Evolutionary conservation across 2,113 vertebrate species (phyloP).

Genomic region (Gasterosteus aculeatus): DNA sequence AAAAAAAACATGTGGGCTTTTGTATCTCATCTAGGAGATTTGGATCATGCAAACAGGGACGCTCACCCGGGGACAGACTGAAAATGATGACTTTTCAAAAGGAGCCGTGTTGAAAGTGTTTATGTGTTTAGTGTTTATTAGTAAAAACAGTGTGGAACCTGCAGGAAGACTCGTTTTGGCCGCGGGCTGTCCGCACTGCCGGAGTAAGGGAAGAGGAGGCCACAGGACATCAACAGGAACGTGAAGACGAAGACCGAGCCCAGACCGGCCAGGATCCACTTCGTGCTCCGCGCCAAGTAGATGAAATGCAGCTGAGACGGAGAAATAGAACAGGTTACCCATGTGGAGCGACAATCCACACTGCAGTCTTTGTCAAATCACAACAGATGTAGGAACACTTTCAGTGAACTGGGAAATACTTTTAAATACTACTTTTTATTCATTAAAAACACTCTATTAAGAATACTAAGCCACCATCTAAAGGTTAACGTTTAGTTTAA

Average conservation of each 20-base stretch:
- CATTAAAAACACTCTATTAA: no score
- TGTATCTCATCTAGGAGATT: not conserved
- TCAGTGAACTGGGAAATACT: no score
- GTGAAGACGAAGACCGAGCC: conserved; percentile 81
- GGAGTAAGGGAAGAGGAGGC: conserved; percentile 92
- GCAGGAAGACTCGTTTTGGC: conserved; percentile 92
- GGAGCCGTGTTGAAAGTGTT: not conserved
- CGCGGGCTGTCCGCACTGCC: conserved; percentile 84
- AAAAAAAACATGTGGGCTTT: not conserved
- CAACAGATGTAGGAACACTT: no score
- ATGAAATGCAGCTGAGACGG: conserved; percentile 90
- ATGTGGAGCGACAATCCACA: not conserved
- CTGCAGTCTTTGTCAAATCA: not conserved
- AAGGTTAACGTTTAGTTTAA: no score
- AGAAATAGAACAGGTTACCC: not conserved
- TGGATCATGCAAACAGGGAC: not conserved
- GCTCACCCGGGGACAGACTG: not conserved
- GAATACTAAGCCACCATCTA: no score
- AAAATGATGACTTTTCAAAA: not conserved
- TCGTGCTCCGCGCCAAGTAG: conserved; percentile 90
- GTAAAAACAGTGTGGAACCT: conserved; percentile 79
- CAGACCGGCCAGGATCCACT: conserved; percentile 84
- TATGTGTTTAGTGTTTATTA: not conserved
- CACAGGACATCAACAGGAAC: conserved; percentile 88
- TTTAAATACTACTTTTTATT: no score